Percentiles rank a stretch among this genome's conserved stretches.
Evolutionary conservation across 2,888 invertebrate species (phyloP).

Genomic region (Monopis laevigella): DNA sequence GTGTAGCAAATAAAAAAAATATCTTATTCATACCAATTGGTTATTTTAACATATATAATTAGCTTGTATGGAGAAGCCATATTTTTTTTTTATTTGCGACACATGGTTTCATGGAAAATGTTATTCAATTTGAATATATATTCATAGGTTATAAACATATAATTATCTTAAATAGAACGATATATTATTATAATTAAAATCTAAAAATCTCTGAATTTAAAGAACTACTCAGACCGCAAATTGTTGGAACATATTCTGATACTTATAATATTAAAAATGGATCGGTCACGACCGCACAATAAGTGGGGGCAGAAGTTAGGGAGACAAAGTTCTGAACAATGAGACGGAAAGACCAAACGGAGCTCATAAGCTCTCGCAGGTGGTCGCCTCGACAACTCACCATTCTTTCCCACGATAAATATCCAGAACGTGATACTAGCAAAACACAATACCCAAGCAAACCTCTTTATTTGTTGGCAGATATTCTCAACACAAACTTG

Average conservation of each 20-base stretch:
- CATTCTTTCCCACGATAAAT: constrained; percentile 31
- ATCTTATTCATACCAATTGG: no score
- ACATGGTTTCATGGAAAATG: no score
- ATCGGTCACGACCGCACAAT: constrained; percentile 29
- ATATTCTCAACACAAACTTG: constrained; percentile 6
- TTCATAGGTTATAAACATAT: no score
- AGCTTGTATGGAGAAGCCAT: no score
- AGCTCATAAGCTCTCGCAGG: constrained; percentile 40
- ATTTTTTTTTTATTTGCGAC: no score
- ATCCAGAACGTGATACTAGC: constrained; percentile 30
- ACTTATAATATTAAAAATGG: constrained; percentile 22
- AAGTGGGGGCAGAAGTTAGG: constrained; percentile 30
- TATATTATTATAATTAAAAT: no score
- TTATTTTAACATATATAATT: no score
- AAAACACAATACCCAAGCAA: constrained; percentile 1
- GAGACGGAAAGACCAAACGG: constrained; percentile 1
- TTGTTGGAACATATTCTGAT: constrained; percentile 33
- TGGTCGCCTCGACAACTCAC: constrained; percentile 33
- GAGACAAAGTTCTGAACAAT: constrained; percentile 35
- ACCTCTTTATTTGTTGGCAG: constrained; percentile 1
- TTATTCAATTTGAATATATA: no score
- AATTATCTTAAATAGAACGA: no score
- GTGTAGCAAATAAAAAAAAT: no score
- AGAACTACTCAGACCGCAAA: no score
- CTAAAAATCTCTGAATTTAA: no score